Conservation (phyloP, 2,888 invertebrate genomes). For the Eremobia ochroleuca region DNA sequence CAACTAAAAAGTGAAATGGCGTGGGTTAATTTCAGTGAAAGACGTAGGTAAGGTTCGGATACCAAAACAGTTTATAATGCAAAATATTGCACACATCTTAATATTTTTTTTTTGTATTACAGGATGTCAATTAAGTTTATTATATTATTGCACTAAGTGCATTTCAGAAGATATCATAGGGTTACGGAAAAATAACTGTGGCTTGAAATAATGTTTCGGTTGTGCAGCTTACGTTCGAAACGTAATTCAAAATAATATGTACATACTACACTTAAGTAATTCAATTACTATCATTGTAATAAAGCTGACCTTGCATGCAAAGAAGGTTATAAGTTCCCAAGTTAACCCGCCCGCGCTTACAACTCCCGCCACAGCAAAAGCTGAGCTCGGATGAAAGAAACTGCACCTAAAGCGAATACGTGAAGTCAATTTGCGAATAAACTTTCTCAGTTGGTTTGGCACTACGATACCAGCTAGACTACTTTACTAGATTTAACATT, state of each 20-base stretch:
- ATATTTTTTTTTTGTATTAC: too few species aligned
- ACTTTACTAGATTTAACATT: constrained; percentile 80
- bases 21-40: too few species aligned
- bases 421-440: constrained; percentile 91
- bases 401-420: constrained; percentile 90
- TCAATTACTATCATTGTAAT: not conserved
- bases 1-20: too few species aligned
- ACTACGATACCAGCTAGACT: constrained; percentile 74
- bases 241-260: not conserved
- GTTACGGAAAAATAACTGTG: not conserved
- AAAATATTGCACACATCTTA: too few species aligned
- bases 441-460: constrained; percentile 86
- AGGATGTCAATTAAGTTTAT: too few species aligned
- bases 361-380: constrained; percentile 70
- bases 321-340: constrained; percentile 4
- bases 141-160: not conserved
- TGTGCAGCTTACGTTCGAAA: not conserved
- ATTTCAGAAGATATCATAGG: not conserved
- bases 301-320: constrained; percentile 9
- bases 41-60: too few species aligned
- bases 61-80: too few species aligned
- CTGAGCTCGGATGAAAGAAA: constrained; percentile 88
- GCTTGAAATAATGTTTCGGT: not conserved
- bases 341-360: constrained; percentile 65
- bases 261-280: not conserved